phyloP scores from a whole-genome alignment of 1,140 invertebrate species.

The Diorhabda carinulata region DNA sequence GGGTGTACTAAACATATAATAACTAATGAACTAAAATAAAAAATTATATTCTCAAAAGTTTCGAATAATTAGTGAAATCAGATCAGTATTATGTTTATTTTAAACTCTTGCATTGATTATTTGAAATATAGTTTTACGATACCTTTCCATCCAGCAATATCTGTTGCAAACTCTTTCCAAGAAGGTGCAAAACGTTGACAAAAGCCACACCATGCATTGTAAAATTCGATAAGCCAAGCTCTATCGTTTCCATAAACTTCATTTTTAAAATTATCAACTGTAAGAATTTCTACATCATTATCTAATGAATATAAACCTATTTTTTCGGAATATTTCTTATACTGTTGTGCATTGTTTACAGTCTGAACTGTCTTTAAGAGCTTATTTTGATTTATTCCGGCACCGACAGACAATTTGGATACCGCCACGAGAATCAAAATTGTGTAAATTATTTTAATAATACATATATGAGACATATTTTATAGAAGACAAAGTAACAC shows the following conservation, averaged over 20 bases:
- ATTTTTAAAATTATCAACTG: constrained; percentile 56
- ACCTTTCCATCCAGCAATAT: constrained; percentile 56
- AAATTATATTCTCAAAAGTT: no score
- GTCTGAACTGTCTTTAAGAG: background rate
- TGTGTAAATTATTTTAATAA: background rate
- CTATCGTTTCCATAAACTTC: constrained; percentile 56
- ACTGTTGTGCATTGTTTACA: constrained; percentile 16
- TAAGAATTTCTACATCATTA: constrained; percentile 59
- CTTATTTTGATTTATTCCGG: background rate
- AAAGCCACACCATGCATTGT: constrained; percentile 85
- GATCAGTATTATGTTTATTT: no score
- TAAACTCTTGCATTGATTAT: no score
- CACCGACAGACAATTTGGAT: background rate
- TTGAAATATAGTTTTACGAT: background rate
- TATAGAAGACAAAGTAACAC: background rate
- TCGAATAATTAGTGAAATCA: no score
- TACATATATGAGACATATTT: background rate
- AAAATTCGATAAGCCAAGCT: constrained; percentile 79
- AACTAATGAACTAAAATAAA: no score
- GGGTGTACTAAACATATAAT: no score
- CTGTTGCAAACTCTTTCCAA: constrained; percentile 68
- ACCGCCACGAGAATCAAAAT: background rate
- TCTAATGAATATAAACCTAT: constrained; percentile 56
- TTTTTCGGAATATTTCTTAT: constrained; percentile 24
- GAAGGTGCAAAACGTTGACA: constrained; percentile 77